phyloP scores from a whole-genome alignment of 2,888 invertebrate species.

The Eustalomyia histrio region DNA sequence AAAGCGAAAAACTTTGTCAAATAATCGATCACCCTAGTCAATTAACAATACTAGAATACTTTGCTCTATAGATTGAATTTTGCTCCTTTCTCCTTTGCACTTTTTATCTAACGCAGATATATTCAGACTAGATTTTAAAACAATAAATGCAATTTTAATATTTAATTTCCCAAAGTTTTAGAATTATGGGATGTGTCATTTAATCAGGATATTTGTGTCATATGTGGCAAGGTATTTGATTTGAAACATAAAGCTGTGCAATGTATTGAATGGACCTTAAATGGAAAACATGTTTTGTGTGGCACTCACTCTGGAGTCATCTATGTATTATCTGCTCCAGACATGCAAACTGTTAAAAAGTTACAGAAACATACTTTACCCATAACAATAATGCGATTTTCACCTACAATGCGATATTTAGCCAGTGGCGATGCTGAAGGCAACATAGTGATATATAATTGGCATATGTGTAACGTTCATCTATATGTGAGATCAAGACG shows the following conservation, averaged over 20 bases:
- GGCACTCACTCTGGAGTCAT: conserved; percentile 74
- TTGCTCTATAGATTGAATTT: no score
- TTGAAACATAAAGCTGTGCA: conserved; percentile 67
- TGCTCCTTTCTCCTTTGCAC: no score
- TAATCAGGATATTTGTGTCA: conserved; percentile 70
- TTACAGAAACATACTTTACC: conserved; percentile 69
- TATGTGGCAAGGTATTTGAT: conserved; percentile 71
- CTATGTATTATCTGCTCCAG: conserved; percentile 68
- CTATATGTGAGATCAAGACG: conserved; percentile 69
- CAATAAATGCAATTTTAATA: neutral
- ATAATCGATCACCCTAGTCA: no score
- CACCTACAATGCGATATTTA: conserved; percentile 74
- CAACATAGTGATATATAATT: conserved; percentile 72
- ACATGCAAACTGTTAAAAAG: conserved; percentile 65
- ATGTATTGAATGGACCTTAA: conserved; percentile 75
- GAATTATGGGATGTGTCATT: conserved; percentile 74
- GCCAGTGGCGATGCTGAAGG: conserved; percentile 74
- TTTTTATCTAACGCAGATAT: no score
- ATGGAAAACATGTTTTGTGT: conserved; percentile 72
- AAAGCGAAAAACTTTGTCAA: no score
- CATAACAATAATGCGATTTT: conserved; percentile 73
- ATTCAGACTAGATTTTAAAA: no score
- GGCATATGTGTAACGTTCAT: conserved; percentile 68
- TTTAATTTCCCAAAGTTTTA: conserved; percentile 68
- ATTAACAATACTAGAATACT: no score